Evolutionary conservation across 2,113 vertebrate species (phyloP).

Genomic region (Echinops telfairi): DNA sequence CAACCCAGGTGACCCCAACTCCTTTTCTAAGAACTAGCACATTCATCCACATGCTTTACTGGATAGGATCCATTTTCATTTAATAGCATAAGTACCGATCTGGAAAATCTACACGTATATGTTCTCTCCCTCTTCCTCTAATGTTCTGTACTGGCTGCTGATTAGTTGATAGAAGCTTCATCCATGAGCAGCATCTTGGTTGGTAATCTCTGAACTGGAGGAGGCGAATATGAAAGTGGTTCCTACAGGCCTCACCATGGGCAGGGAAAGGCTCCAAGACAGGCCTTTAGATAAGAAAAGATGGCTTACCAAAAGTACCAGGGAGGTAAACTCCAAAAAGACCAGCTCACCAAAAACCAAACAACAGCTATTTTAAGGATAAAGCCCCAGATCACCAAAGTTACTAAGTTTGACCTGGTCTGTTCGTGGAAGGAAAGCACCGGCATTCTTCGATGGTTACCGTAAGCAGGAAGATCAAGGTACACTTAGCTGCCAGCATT

Average conservation of each 20-base stretch:
- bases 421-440: not conserved
- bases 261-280: not conserved
- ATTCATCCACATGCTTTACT: too few relatives aligned
- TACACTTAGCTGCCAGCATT: too few relatives aligned
- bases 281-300: not conserved
- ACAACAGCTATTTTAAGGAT: not conserved
- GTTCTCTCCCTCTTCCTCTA: not conserved
- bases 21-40: too few relatives aligned
- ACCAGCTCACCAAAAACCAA: not conserved
- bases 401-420: not conserved
- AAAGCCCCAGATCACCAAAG: slow-evolving; percentile 4
- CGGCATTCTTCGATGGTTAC: not conserved
- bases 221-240: not conserved
- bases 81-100: not conserved
- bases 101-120: not conserved
- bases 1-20: too few relatives aligned
- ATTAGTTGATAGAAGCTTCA: not conserved
- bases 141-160: not conserved
- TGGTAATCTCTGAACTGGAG: not conserved
- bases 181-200: not conserved
- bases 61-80: not conserved
- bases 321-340: slow-evolving; percentile 32
- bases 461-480: not conserved
- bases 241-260: not conserved
- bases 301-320: not conserved